Base-by-base conservation (phyloP, 2,113 vertebrate genomes). In the Jaculus jaculus region DNA sequence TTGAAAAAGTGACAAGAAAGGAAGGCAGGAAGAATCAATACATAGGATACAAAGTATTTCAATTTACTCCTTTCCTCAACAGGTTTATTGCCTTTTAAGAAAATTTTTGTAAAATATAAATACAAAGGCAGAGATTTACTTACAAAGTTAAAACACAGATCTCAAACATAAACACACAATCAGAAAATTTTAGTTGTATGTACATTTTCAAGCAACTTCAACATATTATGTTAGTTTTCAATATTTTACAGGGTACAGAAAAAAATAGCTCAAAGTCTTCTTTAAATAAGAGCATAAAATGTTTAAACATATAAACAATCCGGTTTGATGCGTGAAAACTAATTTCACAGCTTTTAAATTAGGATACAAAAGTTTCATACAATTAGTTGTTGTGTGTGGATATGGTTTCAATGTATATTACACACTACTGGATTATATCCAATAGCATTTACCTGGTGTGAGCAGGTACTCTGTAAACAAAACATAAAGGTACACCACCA, bases 81-180 rank as follows among this genome's bases (percentile, higher is more conserved):
- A 97, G 98, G 98, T 98, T 98, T 99, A 99, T 99, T 99, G 99
- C 99, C 99, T 99, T 99, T 99, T 98, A 99, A 99, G 98, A 98
- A 99, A 99, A 98, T 98, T 98, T 99, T 99, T 99, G 99, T 99
- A 99, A 99, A 99, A 99, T 99, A 99, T 99, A 99, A 99, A 99
- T 99, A 99, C 99, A 99, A 99, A 99, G 99, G 99, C 99, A 99
- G 99, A 98, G 99, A 99, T 98, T 99, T 99, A 99, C 99, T 99
- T 99, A 99, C 99, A 99, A 99, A 99, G 99, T 99, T 99, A 99
- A 99, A 99, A 99, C 99, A 99, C 98, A 98, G 98, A 98, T 99
- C 98, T 98, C 98, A 98, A 99, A 99, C 99, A 98, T 98, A 98
- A 99, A 99, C 99, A 99, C 99, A 99, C 99, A 98, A 98, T 98